Conservation (phyloP, 2,888 invertebrate species). For the Hemaris fuciformis region DNA sequence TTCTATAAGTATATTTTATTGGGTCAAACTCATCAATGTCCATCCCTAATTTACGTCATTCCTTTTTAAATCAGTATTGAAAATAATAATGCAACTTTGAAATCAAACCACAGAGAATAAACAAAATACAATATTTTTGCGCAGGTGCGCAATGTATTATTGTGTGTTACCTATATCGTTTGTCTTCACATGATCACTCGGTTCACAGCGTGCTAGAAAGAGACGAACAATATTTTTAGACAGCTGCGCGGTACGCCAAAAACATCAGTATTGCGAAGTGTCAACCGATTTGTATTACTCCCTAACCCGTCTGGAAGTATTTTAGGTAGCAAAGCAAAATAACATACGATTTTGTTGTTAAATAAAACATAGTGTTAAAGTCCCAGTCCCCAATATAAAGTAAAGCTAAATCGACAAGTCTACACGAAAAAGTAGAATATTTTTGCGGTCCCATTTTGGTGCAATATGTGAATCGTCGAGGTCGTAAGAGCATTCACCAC, state of each 20-base stretch:
- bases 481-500: constrained; percentile 41
- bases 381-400: not conserved
- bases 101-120: not conserved
- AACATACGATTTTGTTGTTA: not conserved
- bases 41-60: too few species aligned
- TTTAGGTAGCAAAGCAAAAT: not conserved
- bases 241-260: not conserved
- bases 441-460: constrained; percentile 32
- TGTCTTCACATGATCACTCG: not conserved
- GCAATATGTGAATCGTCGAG: constrained; percentile 71
- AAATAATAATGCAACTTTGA: too few species aligned
- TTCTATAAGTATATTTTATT: too few species aligned
- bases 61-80: too few species aligned
- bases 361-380: not conserved
- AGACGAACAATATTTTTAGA: not conserved
- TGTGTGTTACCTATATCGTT: not conserved
- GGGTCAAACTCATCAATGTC: too few species aligned
- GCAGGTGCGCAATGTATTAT: not conserved
- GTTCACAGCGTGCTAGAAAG: not conserved
- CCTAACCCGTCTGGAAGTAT: not conserved
- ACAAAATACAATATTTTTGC: not conserved
- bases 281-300: not conserved
- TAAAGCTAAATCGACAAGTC: not conserved
- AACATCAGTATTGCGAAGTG: not conserved
- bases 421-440: not conserved